These are phyloP conservation scores for Xyrauchen texanus DNA, from an alignment of 2,113 vertebrate species.

Conservation along the genomic window DNA sequence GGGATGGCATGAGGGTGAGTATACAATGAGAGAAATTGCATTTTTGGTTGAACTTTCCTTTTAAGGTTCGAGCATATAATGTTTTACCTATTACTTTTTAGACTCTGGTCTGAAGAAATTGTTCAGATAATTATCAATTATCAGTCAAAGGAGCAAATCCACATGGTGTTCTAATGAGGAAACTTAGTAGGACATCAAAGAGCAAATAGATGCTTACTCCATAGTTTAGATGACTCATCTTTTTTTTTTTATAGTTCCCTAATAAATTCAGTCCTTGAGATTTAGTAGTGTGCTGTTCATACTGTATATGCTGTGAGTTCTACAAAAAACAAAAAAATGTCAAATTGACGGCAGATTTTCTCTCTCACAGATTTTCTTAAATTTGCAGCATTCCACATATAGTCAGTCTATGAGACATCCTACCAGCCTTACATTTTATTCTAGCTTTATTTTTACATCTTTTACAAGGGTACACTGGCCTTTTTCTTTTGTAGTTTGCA, in stretches of 20 bases:
- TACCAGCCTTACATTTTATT: constrained; percentile 63
- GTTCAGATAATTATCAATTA: constrained; percentile 42
- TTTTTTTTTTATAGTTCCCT: constrained; percentile 23
- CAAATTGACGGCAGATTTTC: constrained; percentile 19
- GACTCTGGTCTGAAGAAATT: constrained; percentile 36
- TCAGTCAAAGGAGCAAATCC: constrained; percentile 32
- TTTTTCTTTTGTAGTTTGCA: constrained; percentile 63
- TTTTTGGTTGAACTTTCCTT: too few relatives aligned
- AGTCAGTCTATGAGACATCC: constrained; percentile 76
- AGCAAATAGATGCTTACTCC: constrained; percentile 52
- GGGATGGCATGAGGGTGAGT: too few relatives aligned
- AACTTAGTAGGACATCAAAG: constrained; percentile 33
- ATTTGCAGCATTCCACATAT: constrained; percentile 58
- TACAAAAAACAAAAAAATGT: not conserved
- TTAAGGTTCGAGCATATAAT: not conserved
- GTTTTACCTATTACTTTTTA: constrained; percentile 32
- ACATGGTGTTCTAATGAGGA: constrained; percentile 57
- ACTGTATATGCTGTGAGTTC: too few relatives aligned
- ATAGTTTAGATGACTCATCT: constrained; percentile 2
- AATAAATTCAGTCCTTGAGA: constrained; percentile 8
- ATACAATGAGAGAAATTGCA: too few relatives aligned
- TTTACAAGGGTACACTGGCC: constrained; percentile 76
- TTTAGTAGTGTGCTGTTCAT: not conserved
- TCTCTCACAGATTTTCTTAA: constrained; percentile 35
- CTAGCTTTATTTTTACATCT: constrained; percentile 72